Percentiles rank a stretch among this genome's conserved stretches.
Conservation (phyloP, 1,140 invertebrate species). For the Philaenus spumarius region DNA sequence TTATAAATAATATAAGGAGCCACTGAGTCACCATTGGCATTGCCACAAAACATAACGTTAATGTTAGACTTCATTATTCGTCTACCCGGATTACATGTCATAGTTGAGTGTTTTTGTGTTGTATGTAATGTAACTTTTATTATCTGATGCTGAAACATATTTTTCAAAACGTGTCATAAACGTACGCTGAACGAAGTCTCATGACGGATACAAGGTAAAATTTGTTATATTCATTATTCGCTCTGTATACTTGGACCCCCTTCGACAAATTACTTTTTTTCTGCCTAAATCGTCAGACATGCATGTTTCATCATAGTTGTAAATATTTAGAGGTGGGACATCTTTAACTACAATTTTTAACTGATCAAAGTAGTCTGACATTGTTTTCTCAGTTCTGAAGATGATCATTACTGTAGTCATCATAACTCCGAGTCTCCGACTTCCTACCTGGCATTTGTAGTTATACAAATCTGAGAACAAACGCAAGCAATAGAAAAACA, state of each 20-base stretch:
- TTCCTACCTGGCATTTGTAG: too few species aligned
- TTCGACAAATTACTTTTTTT: conserved; percentile 24
- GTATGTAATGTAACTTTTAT: too few species aligned
- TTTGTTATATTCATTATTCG: conserved; percentile 21
- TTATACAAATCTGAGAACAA: too few species aligned
- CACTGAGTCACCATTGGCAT: conserved; percentile 24
- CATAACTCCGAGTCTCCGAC: too few species aligned
- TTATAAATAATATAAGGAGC: conserved; percentile 39
- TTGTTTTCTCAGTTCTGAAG: conserved; percentile 7
- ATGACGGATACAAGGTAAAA: too few species aligned
- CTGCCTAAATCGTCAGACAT: conserved; percentile 36
- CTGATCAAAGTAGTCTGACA: conserved; percentile 33
- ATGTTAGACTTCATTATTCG: conserved; percentile 16
- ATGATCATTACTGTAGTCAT: too few species aligned
- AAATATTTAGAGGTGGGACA: conserved; percentile 34
- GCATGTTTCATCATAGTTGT: conserved; percentile 43
- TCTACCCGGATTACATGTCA: too few species aligned
- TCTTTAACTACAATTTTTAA: conserved; percentile 29
- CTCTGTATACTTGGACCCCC: conserved; percentile 23
- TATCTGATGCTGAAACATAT: too few species aligned
- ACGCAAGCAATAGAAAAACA: too few species aligned
- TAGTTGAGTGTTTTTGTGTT: too few species aligned
- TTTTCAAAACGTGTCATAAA: too few species aligned
- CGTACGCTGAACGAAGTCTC: too few species aligned
- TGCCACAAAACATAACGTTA: conserved; percentile 27